These are phyloP conservation scores for Synanthedon tipuliformis DNA, from an alignment of 2,888 invertebrate species.

Conservation along the genomic window DNA sequence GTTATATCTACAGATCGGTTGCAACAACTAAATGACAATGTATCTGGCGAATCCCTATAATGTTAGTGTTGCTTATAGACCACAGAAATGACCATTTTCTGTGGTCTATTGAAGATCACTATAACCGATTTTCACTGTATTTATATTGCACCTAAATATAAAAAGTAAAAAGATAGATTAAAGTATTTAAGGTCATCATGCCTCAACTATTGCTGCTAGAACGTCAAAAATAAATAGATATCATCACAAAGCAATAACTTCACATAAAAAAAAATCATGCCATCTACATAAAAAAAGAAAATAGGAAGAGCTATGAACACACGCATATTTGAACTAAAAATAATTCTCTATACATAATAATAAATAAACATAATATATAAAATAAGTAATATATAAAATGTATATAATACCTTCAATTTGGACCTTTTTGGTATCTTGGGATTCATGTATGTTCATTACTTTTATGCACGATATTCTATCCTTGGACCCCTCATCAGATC, in stretches of 20 bases:
- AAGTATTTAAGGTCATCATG: background rate
- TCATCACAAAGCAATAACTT: background rate
- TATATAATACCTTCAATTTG: constrained; percentile 18
- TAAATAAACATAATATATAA: constrained; percentile 12
- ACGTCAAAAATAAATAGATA: background rate
- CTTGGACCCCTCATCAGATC: constrained; percentile 32
- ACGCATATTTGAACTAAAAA: constrained; percentile 19
- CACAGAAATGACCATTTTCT: too few relatives aligned
- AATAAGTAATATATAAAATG: constrained; percentile 8
- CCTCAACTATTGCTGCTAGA: background rate
- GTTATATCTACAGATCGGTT: too few relatives aligned
- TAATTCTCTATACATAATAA: background rate
- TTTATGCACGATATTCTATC: constrained; percentile 28
- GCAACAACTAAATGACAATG: too few relatives aligned
- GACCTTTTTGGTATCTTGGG: constrained; percentile 11
- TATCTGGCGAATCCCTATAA: too few relatives aligned
- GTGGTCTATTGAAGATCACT: too few relatives aligned
- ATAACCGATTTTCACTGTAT: too few relatives aligned
- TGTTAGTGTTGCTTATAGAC: too few relatives aligned
- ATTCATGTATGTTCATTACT: constrained; percentile 28
- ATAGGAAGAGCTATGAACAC: constrained; percentile 57
- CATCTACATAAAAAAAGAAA: constrained; percentile 9
- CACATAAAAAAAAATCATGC: background rate
- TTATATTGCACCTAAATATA: too few relatives aligned
- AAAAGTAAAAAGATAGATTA: too few relatives aligned